Conservation (phyloP, 2,888 invertebrate genomes). For the Drosophila subquinaria region DNA sequence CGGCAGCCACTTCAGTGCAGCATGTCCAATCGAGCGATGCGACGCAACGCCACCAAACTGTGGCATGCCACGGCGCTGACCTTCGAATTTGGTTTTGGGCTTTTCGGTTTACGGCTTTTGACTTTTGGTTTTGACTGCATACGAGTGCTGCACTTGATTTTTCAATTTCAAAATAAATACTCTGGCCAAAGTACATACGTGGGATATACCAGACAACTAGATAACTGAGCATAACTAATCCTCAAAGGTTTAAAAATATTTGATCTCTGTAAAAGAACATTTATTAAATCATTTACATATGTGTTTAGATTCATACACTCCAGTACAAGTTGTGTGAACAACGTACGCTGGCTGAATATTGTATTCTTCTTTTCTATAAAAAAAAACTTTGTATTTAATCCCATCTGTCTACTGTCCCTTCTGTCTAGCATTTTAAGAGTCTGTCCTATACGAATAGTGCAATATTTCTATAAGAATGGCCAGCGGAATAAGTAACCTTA, state of each 20-base stretch:
- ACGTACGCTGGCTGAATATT: too few species aligned
- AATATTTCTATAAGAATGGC: too few species aligned
- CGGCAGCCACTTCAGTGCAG: slow-evolving; percentile 30
- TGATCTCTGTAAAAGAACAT: too few species aligned
- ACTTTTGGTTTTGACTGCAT: slow-evolving; percentile 8
- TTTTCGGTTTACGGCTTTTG: slow-evolving; percentile 29
- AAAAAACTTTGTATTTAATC: too few species aligned
- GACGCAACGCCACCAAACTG: slow-evolving; percentile 42
- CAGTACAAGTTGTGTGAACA: too few species aligned
- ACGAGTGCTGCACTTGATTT: slow-evolving; percentile 52
- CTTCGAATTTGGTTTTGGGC: slow-evolving; percentile 42
- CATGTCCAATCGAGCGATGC: slow-evolving; percentile 41
- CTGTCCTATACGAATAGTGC: too few species aligned
- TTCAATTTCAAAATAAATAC: slow-evolving; percentile 52
- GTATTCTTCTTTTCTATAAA: too few species aligned
- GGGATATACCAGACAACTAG: slow-evolving; percentile 1
- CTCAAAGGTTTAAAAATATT: too few species aligned
- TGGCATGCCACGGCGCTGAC: slow-evolving; percentile 55
- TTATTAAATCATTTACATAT: too few species aligned
- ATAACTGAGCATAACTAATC: not conserved
- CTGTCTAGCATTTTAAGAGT: not conserved
- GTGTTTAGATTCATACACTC: too few species aligned
- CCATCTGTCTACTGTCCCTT: not conserved
- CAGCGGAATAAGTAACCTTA: too few species aligned
- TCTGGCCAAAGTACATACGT: not conserved